Percentiles rank a stretch among this genome's conserved stretches.
phyloP scores from a whole-genome alignment of 2,888 invertebrate species.

The Trissolcus brochymenae region DNA sequence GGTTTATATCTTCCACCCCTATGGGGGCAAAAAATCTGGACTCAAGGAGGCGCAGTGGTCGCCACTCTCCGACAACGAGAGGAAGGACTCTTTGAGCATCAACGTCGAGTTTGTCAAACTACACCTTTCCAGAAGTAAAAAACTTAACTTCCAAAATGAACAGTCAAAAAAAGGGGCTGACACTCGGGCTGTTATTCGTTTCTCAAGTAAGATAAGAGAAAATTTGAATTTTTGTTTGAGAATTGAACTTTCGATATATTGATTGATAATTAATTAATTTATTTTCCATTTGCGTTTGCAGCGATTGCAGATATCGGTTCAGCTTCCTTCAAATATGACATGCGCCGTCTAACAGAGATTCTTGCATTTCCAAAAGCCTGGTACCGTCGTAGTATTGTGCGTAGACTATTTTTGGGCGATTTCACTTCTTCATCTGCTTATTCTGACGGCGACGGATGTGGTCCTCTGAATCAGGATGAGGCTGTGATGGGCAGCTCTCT shows the following conservation, averaged over 20 bases:
- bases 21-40: constrained; percentile 92
- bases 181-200: constrained; percentile 91
- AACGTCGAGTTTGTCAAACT: constrained; percentile 98
- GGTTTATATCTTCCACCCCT: constrained; percentile 98
- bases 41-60: constrained; percentile 90
- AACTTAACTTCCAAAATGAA: constrained; percentile 85
- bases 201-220: constrained; percentile 83
- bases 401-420: constrained; percentile 95
- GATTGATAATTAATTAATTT: not conserved
- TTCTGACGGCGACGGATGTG: constrained; percentile 74
- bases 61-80: constrained; percentile 89
- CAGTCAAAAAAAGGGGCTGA: constrained; percentile 78
- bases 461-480: constrained; percentile 71
- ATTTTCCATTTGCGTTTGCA: constrained; percentile 66
- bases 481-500: constrained; percentile 72
- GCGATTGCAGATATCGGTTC: constrained; percentile 97
- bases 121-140: constrained; percentile 93
- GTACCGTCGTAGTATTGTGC: constrained; percentile 96
- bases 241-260: not conserved
- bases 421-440: constrained; percentile 81
- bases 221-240: not conserved
- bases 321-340: constrained; percentile 98
- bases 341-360: constrained; percentile 97
- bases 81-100: constrained; percentile 96
- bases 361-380: constrained; percentile 98